phyloP scores from a whole-genome alignment of 2,797 vertebrate species.

The Sebastes steindachneri region DNA sequence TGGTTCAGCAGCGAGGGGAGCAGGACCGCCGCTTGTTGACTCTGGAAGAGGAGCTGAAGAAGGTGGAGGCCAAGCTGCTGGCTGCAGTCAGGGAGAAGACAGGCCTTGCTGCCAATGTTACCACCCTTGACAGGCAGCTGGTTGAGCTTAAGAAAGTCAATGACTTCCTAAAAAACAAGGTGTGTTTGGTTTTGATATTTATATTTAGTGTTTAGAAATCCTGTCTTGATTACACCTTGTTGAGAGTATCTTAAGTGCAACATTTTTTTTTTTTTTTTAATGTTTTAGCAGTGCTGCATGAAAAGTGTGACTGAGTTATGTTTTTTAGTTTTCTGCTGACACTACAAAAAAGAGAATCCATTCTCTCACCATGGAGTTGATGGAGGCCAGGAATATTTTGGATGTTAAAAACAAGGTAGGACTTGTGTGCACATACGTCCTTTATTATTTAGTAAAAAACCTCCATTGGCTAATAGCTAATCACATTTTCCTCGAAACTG shows the following conservation, averaged over 20 bases:
- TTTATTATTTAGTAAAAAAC: background rate
- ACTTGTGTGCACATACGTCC: background rate
- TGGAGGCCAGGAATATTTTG: constrained; percentile 89
- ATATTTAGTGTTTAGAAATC: background rate
- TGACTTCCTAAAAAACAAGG: constrained; percentile 94
- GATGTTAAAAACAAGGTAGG: constrained; percentile 89
- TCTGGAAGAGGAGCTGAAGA: constrained; percentile 90
- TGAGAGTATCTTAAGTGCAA: background rate
- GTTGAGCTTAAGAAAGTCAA: constrained; percentile 89
- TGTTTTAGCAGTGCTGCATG: background rate
- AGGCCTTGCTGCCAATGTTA: constrained; percentile 84
- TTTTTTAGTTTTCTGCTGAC: constrained; percentile 90
- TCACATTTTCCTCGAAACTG: background rate
- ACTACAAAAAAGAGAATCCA: constrained; percentile 90
- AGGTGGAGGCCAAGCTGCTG: constrained; percentile 88
- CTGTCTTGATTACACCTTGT: background rate
- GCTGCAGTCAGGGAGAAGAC: constrained; percentile 90
- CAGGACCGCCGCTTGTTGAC: constrained; percentile 86
- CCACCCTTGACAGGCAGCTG: constrained; percentile 90
- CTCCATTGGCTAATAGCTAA: background rate
- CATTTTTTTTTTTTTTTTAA: background rate
- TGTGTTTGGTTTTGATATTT: constrained; percentile 49
- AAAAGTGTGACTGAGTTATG: background rate
- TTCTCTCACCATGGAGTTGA: constrained; percentile 88
- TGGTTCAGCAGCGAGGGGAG: constrained; percentile 89